A percentile compares a stretch with the other conserved stretches of the same genome.
Conservation (phyloP, 2,888 invertebrate species). For the Phortica magna region DNA sequence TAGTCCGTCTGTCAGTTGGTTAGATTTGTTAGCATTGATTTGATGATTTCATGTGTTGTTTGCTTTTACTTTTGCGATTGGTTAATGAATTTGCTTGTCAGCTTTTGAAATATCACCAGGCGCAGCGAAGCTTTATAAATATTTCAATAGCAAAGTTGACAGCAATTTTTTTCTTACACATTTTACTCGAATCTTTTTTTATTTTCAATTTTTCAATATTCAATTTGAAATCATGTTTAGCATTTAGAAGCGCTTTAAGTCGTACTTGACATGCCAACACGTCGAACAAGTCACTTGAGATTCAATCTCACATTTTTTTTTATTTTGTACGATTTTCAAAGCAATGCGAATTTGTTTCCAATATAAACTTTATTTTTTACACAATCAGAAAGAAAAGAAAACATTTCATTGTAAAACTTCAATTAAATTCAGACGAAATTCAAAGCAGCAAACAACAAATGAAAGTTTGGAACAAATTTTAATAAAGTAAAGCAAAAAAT, state of each 20-base stretch:
- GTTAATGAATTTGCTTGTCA: background rate
- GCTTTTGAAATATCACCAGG: background rate
- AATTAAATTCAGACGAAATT: too few species aligned
- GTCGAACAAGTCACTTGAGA: too few species aligned
- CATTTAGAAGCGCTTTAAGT: background rate
- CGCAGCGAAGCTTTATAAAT: background rate
- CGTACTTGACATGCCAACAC: too few species aligned
- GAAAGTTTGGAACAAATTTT: too few species aligned
- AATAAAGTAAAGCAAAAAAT: too few species aligned
- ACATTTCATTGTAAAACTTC: too few species aligned
- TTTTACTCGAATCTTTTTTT: background rate
- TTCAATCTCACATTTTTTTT: too few species aligned
- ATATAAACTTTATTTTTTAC: too few species aligned
- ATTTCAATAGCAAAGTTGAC: background rate
- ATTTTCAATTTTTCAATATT: background rate
- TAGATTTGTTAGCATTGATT: background rate
- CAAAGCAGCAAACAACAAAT: too few species aligned
- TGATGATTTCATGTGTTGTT: background rate
- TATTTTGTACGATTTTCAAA: too few species aligned
- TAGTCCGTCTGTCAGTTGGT: background rate
- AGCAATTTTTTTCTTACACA: background rate
- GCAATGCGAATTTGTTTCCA: too few species aligned
- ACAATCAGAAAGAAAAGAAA: too few species aligned
- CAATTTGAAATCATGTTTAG: background rate
- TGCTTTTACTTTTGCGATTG: background rate